These are phyloP conservation scores for Hemicentrotus pulcherrimus DNA, from an alignment of 35 echinoderm and acorn worm genomes.

Conservation along the genomic window DNA sequence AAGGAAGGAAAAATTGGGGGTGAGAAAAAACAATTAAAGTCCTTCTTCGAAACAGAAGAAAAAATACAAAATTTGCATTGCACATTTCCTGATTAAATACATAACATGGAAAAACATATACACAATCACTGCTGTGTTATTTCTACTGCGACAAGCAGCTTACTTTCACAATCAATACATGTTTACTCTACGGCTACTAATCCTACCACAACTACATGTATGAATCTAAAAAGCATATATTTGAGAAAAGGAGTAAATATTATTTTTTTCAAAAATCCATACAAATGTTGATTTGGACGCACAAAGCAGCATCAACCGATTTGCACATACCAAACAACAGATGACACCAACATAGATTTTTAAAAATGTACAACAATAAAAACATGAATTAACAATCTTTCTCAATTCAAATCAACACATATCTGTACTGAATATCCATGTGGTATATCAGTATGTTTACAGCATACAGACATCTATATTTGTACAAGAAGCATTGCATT, in stretches of 20 bases:
- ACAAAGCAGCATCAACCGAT: neutral
- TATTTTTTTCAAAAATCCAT: neutral
- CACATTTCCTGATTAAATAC: neutral
- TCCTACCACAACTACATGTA: neutral
- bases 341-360: neutral
- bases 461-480: too few relatives aligned
- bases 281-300: neutral
- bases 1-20: neutral
- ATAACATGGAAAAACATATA: neutral
- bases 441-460: too few relatives aligned
- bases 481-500: too few relatives aligned
- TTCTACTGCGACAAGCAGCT: neutral
- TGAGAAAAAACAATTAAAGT: neutral
- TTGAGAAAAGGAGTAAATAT: neutral
- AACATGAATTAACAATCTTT: too few relatives aligned
- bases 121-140: neutral
- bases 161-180: neutral
- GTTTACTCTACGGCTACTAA: neutral
- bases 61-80: neutral
- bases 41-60: neutral
- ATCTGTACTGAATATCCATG: too few relatives aligned
- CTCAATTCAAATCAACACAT: too few relatives aligned
- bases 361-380: too few relatives aligned
- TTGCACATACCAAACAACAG: neutral
- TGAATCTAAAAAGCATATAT: neutral